Evolutionary conservation across 1,140 invertebrate species (phyloP).

Genomic region (Sycophaga agraensis): DNA sequence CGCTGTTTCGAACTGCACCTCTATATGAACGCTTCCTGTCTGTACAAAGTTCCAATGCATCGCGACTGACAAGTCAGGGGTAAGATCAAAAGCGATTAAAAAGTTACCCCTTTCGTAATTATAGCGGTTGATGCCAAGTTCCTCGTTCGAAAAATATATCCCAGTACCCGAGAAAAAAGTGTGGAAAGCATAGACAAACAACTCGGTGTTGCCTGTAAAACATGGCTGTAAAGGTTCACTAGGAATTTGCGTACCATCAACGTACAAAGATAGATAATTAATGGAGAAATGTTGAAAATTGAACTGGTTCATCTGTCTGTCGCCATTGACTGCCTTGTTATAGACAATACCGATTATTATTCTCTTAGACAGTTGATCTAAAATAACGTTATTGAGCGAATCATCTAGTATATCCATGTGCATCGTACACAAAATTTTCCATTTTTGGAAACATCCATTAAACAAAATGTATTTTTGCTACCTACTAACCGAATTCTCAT

Average conservation of each 20-base stretch:
- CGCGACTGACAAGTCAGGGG: too few species aligned
- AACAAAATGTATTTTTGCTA: conserved; percentile 42
- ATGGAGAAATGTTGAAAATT: conserved; percentile 42
- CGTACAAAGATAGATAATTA: background rate
- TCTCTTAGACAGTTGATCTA: conserved; percentile 44
- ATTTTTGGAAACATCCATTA: conserved; percentile 35
- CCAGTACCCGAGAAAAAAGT: too few species aligned
- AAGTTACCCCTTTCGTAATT: too few species aligned
- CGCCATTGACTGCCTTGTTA: conserved; percentile 47
- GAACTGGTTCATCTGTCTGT: conserved; percentile 40
- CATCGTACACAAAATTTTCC: conserved; percentile 17
- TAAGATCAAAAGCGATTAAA: too few species aligned
- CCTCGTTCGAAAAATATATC: too few species aligned
- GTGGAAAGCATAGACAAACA: too few species aligned
- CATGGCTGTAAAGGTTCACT: background rate
- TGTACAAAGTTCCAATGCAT: too few species aligned
- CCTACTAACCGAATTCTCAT: conserved; percentile 45
- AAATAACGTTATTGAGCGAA: conserved; percentile 41
- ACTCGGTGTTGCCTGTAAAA: too few species aligned
- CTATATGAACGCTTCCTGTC: too few species aligned
- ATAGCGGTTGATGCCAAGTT: too few species aligned
- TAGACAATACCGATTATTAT: conserved; percentile 17
- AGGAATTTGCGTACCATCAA: background rate
- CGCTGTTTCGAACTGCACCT: too few species aligned
- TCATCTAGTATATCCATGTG: conserved; percentile 39